phyloP scores from a whole-genome alignment of 2,113 vertebrate genomes.

The Syngnathoides biaculeatus region DNA sequence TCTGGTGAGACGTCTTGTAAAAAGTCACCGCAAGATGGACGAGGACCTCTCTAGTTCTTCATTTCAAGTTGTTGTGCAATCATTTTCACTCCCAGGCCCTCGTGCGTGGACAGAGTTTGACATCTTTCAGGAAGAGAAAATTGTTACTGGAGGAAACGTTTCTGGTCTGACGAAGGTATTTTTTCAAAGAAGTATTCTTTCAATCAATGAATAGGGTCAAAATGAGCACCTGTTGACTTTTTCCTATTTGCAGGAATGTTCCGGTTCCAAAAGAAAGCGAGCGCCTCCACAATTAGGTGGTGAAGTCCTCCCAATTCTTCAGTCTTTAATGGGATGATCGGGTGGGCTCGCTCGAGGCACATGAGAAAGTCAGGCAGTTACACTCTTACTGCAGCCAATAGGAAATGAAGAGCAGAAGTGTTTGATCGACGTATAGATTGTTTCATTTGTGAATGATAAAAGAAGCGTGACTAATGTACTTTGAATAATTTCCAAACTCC shows the following conservation, averaged over 20 bases:
- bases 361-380: neutral
- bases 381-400: too few species aligned
- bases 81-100: slow-evolving; percentile 9
- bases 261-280: slow-evolving; percentile 22
- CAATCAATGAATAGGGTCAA: accelerated
- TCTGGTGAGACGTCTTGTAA: slow-evolving; percentile 17
- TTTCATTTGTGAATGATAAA: too few species aligned
- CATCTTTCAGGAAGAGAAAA: neutral
- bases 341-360: neutral
- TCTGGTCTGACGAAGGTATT: slow-evolving; percentile 6
- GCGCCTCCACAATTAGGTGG: slow-evolving; percentile 41
- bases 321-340: accelerated
- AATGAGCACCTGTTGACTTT: neutral
- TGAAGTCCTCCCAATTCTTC: too few species aligned
- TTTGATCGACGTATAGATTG: too few species aligned
- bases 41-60: neutral
- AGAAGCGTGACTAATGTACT: too few species aligned
- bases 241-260: slow-evolving; percentile 6
- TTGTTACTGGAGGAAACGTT: neutral
- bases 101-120: slow-evolving; percentile 2
- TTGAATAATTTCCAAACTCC: too few species aligned
- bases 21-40: neutral
- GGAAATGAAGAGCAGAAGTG: too few species aligned
- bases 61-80: neutral
- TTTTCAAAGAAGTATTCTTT: neutral